Conservation (phyloP, 2,888 invertebrate species). For the Lepeophtheirus nordmannii region DNA sequence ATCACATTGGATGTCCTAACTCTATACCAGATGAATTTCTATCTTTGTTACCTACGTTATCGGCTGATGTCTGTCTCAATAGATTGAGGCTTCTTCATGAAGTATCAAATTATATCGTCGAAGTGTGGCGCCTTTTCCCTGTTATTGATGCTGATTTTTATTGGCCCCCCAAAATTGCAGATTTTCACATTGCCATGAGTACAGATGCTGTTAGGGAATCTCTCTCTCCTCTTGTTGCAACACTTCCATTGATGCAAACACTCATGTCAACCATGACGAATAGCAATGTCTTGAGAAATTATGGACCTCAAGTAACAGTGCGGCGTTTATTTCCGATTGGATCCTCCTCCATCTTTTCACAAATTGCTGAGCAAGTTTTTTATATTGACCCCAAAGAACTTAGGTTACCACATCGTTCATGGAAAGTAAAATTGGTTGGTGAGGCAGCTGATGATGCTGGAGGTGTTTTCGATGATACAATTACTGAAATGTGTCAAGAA, state of each 20-base stretch:
- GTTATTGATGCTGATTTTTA: neutral
- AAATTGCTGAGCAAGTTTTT: conserved; percentile 48
- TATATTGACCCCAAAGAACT: conserved; percentile 43
- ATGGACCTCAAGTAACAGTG: conserved; percentile 49
- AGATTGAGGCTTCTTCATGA: conserved; percentile 43
- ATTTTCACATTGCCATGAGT: conserved; percentile 25
- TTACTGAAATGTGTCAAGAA: conserved; percentile 51
- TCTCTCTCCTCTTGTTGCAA: conserved; percentile 45
- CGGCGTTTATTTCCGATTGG: conserved; percentile 44
- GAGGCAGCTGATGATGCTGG: conserved; percentile 54
- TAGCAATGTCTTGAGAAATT: conserved; percentile 29
- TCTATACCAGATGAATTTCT: conserved; percentile 44
- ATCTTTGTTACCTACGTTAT: conserved; percentile 39
- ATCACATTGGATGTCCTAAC: conserved; percentile 38
- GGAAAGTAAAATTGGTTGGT: conserved; percentile 50
- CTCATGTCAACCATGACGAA: conserved; percentile 48
- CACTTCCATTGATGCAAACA: conserved; percentile 46
- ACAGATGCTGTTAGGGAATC: conserved; percentile 33
- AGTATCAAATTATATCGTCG: conserved; percentile 47
- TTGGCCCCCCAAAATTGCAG: conserved; percentile 22
- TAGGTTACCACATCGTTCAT: conserved; percentile 46
- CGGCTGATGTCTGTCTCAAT: conserved; percentile 39
- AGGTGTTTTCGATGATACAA: conserved; percentile 52
- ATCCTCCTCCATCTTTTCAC: conserved; percentile 45
- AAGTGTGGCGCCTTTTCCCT: conserved; percentile 38